Evolutionary conservation across 1,140 invertebrate species (phyloP).

Genomic region (Littorina saxatilis): DNA sequence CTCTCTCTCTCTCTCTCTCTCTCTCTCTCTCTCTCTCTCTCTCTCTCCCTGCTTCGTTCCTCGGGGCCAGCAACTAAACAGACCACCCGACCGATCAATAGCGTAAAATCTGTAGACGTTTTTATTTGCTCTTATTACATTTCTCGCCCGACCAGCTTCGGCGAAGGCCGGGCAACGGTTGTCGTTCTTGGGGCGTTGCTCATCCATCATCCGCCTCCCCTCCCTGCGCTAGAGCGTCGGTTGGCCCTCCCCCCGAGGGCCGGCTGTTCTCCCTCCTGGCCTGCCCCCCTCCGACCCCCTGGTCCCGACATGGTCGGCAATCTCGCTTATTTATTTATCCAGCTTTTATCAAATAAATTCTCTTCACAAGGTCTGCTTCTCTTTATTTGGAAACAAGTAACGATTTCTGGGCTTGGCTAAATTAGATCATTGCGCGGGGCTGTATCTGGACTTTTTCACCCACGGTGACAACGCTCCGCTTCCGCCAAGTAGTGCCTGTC

Average conservation of each 20-base stretch:
- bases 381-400: neutral
- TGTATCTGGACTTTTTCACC: conserved; percentile 14
- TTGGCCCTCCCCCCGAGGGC: neutral
- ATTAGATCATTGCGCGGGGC: conserved; percentile 1
- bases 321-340: conserved; percentile 30
- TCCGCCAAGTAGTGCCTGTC: neutral
- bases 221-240: neutral
- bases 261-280: neutral
- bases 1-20: conserved; percentile 27
- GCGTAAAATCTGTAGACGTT: conserved; percentile 27
- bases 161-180: neutral
- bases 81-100: conserved; percentile 8
- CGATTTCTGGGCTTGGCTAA: conserved; percentile 21
- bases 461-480: neutral
- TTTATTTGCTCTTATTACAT: conserved; percentile 29
- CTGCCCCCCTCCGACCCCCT: neutral
- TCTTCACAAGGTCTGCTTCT: neutral
- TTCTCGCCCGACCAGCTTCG: conserved; percentile 4
- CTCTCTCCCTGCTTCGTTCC: neutral
- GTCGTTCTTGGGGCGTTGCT: conserved; percentile 3
- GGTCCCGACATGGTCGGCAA: conserved; percentile 21
- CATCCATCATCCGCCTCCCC: conserved; percentile 7
- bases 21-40: neutral
- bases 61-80: neutral
- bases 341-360: conserved; percentile 20